Conservation (phyloP, 2,113 vertebrate species). For the Cavia aperea region DNA sequence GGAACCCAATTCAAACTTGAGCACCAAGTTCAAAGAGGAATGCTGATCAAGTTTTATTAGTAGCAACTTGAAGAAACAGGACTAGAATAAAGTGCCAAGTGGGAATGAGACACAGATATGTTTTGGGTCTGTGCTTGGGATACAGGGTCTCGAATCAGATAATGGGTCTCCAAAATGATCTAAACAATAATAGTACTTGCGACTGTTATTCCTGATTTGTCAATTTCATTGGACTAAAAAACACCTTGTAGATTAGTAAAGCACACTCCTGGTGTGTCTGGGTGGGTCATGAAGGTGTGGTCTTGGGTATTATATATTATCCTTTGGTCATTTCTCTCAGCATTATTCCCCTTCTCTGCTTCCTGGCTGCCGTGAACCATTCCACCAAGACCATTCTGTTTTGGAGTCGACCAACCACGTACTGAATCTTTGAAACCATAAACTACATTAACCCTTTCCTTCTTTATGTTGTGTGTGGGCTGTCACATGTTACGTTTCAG, state of each 20-base stretch:
- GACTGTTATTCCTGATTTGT: neutral
- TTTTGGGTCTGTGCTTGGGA: no score
- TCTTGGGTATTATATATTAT: neutral
- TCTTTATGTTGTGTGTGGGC: neutral
- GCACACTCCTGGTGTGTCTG: neutral
- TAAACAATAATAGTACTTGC: neutral
- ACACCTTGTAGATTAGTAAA: neutral
- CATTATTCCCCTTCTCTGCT: neutral
- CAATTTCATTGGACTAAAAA: neutral
- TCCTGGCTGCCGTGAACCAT: neutral
- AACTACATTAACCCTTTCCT: neutral
- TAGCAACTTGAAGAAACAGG: neutral
- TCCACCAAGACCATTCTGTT: neutral
- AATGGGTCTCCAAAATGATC: neutral
- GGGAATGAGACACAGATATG: neutral
- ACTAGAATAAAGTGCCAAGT: neutral
- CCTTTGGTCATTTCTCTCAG: neutral
- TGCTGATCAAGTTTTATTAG: accelerated
- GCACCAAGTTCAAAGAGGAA: neutral
- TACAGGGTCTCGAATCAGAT: neutral
- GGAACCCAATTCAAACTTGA: neutral
- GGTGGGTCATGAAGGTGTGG: neutral
- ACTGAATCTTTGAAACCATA: neutral
- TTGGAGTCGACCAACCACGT: neutral
- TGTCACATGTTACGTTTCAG: neutral